These are phyloP conservation scores for Aegithalos caudatus DNA, from an alignment of 2,113 vertebrate genomes.

Conservation along the genomic window DNA sequence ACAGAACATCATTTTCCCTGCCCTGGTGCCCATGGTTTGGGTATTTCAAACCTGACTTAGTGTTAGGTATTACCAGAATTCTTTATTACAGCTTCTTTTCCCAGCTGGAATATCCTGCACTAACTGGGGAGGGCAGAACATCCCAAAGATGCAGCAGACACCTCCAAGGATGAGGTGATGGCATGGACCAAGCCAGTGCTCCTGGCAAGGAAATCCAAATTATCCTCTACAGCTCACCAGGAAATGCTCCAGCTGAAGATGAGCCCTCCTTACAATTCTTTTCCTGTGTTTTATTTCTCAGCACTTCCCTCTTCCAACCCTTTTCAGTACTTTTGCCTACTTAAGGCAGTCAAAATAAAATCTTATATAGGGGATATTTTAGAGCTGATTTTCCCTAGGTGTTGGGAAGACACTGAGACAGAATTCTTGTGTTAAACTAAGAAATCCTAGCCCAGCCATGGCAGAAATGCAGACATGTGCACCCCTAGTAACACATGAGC, in stretches of 20 bases:
- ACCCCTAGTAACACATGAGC: neutral
- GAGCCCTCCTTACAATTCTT: neutral
- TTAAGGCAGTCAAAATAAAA: neutral
- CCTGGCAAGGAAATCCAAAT: neutral
- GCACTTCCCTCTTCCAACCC: neutral
- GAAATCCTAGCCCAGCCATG: neutral
- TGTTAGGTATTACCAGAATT: fast-evolving
- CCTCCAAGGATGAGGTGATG: neutral
- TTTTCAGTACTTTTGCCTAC: neutral
- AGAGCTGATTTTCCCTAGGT: neutral
- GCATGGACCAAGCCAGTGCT: neutral
- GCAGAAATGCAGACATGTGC: neutral
- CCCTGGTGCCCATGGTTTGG: neutral
- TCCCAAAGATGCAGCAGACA: neutral
- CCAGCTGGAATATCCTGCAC: neutral
- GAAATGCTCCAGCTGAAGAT: neutral
- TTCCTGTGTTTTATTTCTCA: neutral
- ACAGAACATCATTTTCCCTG: neutral
- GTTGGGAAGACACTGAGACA: neutral
- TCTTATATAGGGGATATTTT: neutral
- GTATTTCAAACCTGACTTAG: neutral
- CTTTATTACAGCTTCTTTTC: neutral
- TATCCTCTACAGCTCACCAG: neutral
- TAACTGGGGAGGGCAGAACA: neutral
- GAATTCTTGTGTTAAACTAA: neutral